Evolutionary conservation across 2,888 invertebrate genomes (phyloP).

Genomic region (Eupithecia subumbrata): DNA sequence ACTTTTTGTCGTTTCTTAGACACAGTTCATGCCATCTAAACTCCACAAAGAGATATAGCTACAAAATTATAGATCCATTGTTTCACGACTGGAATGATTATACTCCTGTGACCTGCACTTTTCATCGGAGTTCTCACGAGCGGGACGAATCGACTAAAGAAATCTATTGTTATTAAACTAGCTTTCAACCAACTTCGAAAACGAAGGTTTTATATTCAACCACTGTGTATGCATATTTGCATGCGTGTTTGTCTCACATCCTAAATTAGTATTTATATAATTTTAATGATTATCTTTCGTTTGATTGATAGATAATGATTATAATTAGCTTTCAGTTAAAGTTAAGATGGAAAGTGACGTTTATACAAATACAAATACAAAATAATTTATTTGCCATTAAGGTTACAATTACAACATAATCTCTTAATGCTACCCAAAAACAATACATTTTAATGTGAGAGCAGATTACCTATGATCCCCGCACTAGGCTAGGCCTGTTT

Average conservation of each 20-base stretch:
- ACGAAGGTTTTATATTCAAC: neutral
- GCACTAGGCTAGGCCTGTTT: no score
- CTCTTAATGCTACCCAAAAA: no score
- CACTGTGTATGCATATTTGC: neutral
- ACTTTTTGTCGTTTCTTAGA: neutral
- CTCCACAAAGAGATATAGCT: neutral
- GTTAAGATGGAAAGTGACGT: neutral
- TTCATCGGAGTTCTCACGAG: constrained; percentile 26
- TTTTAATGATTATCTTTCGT: neutral
- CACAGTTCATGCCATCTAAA: constrained; percentile 1
- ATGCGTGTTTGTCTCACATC: neutral
- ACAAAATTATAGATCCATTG: constrained; percentile 25
- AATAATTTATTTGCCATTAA: no score
- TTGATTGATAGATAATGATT: neutral
- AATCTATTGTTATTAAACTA: constrained; percentile 33
- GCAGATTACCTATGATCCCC: no score
- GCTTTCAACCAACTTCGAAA: neutral
- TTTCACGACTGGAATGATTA: constrained; percentile 26
- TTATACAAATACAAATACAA: no score
- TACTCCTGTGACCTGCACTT: constrained; percentile 24
- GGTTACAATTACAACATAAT: no score
- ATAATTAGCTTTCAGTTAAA: neutral
- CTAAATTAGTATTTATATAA: neutral
- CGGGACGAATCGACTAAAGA: constrained; percentile 16
- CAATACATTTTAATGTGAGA: no score